phyloP scores from a whole-genome alignment of 2,888 invertebrate species.

The Drosophila anceps region DNA sequence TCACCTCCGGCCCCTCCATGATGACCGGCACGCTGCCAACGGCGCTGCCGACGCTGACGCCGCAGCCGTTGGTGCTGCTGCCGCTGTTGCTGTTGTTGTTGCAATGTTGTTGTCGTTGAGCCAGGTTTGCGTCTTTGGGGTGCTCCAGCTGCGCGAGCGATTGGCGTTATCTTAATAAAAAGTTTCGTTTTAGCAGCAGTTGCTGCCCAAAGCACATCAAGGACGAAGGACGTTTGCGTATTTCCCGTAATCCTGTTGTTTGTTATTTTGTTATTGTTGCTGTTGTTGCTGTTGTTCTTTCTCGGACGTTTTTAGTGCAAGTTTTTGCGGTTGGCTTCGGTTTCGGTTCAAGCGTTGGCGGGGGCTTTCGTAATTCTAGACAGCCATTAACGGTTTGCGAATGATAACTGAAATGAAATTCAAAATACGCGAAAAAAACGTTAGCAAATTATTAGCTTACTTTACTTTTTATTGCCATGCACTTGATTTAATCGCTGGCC shows the following conservation, averaged over 20 bases:
- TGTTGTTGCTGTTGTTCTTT: slow-evolving; percentile 18
- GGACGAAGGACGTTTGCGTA: slow-evolving; percentile 68
- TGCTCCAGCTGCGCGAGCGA: slow-evolving; percentile 29
- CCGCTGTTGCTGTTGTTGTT: slow-evolving; percentile 38
- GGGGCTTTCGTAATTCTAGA: slow-evolving; percentile 41
- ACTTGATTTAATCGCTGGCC: not conserved
- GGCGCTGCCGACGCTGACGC: slow-evolving; percentile 45
- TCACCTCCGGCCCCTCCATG: slow-evolving; percentile 92
- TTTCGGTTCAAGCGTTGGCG: slow-evolving; percentile 37
- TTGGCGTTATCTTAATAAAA: slow-evolving; percentile 51
- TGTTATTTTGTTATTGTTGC: slow-evolving; percentile 2
- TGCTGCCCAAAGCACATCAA: slow-evolving; percentile 66
- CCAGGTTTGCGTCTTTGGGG: slow-evolving; percentile 64
- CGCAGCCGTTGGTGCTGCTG: slow-evolving; percentile 31
- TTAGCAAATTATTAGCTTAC: slow-evolving; percentile 18
- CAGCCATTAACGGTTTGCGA: slow-evolving; percentile 45
- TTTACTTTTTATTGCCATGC: slow-evolving; percentile 24
- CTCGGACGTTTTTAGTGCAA: slow-evolving; percentile 52
- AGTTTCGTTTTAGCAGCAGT: slow-evolving; percentile 42
- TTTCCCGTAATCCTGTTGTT: slow-evolving; percentile 19
- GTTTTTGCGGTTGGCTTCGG: slow-evolving; percentile 43
- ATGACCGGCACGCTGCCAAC: slow-evolving; percentile 71
- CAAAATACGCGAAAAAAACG: slow-evolving; percentile 10
- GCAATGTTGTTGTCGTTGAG: slow-evolving; percentile 60
- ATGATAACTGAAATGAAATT: slow-evolving; percentile 49